Base-by-base conservation (phyloP, 2,888 invertebrate genomes). In the Sialis fuliginosa region DNA sequence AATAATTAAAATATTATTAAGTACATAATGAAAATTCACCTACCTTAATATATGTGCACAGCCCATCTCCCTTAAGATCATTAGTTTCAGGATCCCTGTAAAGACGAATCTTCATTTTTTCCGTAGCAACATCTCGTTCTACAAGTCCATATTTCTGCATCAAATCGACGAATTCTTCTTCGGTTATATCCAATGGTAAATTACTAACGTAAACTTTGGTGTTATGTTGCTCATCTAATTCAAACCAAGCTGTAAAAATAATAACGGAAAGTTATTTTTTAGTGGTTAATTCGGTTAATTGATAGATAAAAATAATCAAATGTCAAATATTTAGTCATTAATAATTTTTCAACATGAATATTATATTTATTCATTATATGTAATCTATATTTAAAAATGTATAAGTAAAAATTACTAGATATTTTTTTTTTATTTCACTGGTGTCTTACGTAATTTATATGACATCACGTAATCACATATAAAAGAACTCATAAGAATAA, bases 111-210 rank as follows among this genome's bases (percentile, higher is more conserved):
- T 92, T 96, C 64, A 83, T 82, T 60, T 81, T 81, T 54, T 79
- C 81, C 8, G 77, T 80, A 42, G 75, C 71, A 0, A 80, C 74
- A 63, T 97, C 95, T 55, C 86, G 76, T 74, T 91, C 89, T 33
- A 98, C 80, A 52, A 98, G 74, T 5, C 98, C 98, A 71, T 87
- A 98, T 66, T 98, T 98, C 55, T 81, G 79, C 88, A 98, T 96
- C 35, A 97, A 67, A 60, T 90, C 85, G 41, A 86, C 75, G 66
- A 93, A 89, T 60, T 88, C 87, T 52, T 92, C 84, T 58, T 92
- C 81, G 0, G 86, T 90, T 48, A 90, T 78, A 56, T 93, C 89
- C 47, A 74, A 60, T 0, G 98, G 97, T 53, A 98, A 70, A 60
- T 91, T 89, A 30, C 85, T 82, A 4, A 98, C 92, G 68, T 99